Base-by-base conservation (phyloP, 2,797 vertebrate species). In the Chlorospingus flavigularis region DNA sequence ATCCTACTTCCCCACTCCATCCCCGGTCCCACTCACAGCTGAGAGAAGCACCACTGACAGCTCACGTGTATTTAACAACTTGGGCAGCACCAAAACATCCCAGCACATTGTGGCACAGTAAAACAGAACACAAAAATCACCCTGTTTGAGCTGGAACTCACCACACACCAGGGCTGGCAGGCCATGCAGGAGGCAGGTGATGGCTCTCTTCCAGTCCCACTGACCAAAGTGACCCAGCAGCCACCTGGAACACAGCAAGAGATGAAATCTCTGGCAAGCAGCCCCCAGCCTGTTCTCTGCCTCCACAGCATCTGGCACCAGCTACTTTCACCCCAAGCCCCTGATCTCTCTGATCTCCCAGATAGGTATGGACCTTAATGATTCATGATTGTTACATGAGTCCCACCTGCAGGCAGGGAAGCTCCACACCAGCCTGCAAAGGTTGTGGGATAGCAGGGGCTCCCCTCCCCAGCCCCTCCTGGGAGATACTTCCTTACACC, bases 361-460 rank as follows among this genome's bases (percentile, higher is more conserved):
- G 94, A 79, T 21, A 81, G 65, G 65, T 75, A 37, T 6, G 42
- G 37, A 72, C 79, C 86, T 91, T 93, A 94, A 93, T 70, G 82
- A 92, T 91, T 86, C 90, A 86, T 92, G 86, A 94, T 82, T 89
- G 92, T 66, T 85, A 74, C 77, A 70, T 17, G 9, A 80, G 76
- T 75, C 73, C 60, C 95, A 94, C 89, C 95, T 96, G 91, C 50
- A 76, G 88, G 54, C 61, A 39, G 74, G 55, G 74, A 60, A 83
- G 33, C 78, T 77, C 87, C 76, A 73, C 30, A 40, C 11, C 0
- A 0, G 31, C 33, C 88, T 80, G 20, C 65, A 77, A 31, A 71
- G 26, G 4, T 65, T 47, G 65, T 1, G 11, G 82, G 68, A 65
- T 31, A 80, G 81, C 76, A 72, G 47, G 66, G 75, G 50, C 81